Base-by-base conservation (phyloP, 2,797 vertebrate species). In the Sebastes nivosus region DNA sequence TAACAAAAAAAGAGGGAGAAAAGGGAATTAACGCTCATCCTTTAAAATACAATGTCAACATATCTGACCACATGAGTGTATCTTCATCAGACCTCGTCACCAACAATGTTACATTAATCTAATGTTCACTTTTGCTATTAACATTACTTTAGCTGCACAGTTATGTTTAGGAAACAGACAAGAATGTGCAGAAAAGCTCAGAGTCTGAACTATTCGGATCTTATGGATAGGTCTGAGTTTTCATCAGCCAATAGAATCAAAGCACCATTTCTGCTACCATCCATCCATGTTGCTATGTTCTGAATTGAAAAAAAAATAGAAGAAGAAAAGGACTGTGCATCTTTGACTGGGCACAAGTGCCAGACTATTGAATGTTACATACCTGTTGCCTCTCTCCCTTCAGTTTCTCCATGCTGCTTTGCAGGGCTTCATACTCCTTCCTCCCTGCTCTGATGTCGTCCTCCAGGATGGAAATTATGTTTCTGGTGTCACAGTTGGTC, bases 381-480 rank as follows among this genome's bases (percentile, higher is more conserved):
- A 94, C 94, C 93, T 93, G 9, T n/a, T 94, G 83, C 65, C 89
- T 96, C 81, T 97, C 96, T 12, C 42, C 67, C 24, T 85, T 90
- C 71, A 96, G 84, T 27, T 89, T 87, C 32, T 88, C 92, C 34
- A 87, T 58, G 60, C 89, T 87, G 63, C 83, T 92, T 76, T 95
- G 92, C 69, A 93, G 84, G 27, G 69, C 57, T 73, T 96, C 92
- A 36, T 95, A 89, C 54, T 96, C 88, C 52, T 84, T 94, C 75
- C 76, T 91, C 75, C 94, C 94, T 1, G 86, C 84, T 72, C 92
- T 94, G 72, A 96, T 81, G 89, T 98, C 96, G 1, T 92, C 91
- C 83, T 97, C 96, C 78, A 97, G 82, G 61, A 91, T 93, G 73
- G 93, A 92, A 65, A 96, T 92, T 0, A 96, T 89, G 84, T 90